These are phyloP conservation scores for human DNA, from an alignment of 2,113 vertebrate species.

Conservation along the genomic window DNA sequence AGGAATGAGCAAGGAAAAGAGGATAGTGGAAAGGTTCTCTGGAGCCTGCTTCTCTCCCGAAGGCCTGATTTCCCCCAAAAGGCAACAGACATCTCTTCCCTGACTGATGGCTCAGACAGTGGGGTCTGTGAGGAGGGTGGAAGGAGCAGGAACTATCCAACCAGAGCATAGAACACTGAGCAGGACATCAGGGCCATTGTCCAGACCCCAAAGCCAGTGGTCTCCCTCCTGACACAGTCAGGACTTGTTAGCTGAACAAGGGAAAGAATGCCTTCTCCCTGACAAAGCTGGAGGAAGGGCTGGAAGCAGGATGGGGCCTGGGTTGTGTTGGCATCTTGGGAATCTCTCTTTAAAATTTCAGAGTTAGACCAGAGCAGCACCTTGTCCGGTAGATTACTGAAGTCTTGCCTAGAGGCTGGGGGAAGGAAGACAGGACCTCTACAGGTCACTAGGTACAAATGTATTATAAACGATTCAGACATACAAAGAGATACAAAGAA, in stretches of 20 bases:
- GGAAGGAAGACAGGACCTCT: background rate
- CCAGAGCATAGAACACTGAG: too few relatives aligned
- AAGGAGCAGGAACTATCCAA: background rate
- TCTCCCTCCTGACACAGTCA: background rate
- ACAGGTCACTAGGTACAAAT: background rate
- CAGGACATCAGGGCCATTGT: background rate
- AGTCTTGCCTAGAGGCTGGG: background rate
- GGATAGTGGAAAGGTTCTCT: background rate
- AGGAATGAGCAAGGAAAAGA: background rate
- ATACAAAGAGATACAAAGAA: background rate
- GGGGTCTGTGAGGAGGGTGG: accelerated
- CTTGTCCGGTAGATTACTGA: background rate
- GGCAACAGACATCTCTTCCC: background rate
- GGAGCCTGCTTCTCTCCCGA: background rate
- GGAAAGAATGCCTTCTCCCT: background rate
- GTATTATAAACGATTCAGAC: background rate
- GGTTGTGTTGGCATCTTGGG: background rate
- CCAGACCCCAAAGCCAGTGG: background rate
- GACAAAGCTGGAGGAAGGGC: background rate
- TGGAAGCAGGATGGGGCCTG: background rate
- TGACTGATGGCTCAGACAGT: too few relatives aligned
- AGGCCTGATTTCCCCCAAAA: background rate
- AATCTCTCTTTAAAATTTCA: background rate
- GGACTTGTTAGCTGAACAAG: background rate
- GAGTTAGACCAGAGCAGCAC: background rate